A percentile compares a stretch with the other conserved stretches of the same genome.
Conservation (phyloP, 2,888 invertebrate genomes). For the Hybos culiciformis region DNA sequence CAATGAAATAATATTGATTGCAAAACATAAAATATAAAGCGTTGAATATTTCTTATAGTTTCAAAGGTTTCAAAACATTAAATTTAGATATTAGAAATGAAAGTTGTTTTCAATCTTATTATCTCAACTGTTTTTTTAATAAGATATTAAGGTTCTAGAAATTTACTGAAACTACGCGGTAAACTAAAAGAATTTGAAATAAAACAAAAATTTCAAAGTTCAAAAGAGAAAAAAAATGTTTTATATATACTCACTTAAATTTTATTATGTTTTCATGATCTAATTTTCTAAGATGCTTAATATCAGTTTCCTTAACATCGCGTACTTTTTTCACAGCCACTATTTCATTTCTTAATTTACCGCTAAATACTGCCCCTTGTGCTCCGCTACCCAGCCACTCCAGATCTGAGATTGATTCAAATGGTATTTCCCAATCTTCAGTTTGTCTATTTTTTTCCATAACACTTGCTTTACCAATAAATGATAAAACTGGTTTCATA, state of each 20-base stretch:
- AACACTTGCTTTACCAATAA: slow-evolving; percentile 64
- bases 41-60: no score
- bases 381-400: slow-evolving; percentile 91
- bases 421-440: slow-evolving; percentile 92
- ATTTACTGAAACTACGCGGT: no score
- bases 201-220: no score
- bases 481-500: slow-evolving; percentile 73
- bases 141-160: no score
- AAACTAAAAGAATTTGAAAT: no score
- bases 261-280: slow-evolving; percentile 92
- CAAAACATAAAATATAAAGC: no score
- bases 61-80: no score
- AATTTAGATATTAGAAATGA: no score
- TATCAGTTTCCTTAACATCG: slow-evolving; percentile 84
- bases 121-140: no score
- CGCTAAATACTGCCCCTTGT: slow-evolving; percentile 90
- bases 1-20: no score
- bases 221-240: neutral
- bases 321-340: slow-evolving; percentile 95
- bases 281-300: slow-evolving; percentile 77
- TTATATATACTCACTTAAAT: slow-evolving; percentile 33
- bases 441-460: slow-evolving; percentile 45
- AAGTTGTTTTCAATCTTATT: no score
- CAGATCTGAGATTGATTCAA: slow-evolving; percentile 75
- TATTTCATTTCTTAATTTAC: slow-evolving; percentile 63